Evolutionary conservation across 2,888 invertebrate genomes (phyloP), one percentile per base, ranked within the genome.

Genomic region (Sclerodermus sp.): DNA sequence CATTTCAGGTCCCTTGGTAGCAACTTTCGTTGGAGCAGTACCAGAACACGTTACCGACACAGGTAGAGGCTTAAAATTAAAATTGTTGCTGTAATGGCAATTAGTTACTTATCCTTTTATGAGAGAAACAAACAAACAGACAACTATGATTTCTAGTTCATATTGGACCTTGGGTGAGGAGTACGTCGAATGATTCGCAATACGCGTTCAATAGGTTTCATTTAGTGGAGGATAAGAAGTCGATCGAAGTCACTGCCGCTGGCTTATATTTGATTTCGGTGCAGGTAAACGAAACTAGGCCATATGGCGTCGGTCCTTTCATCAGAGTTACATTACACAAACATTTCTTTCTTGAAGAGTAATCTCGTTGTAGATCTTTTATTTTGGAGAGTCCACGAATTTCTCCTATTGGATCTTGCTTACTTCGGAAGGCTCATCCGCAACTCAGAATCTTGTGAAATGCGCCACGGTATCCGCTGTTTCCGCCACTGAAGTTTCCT

Each of bases 181-280:
- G 60, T 48, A 49, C 52, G 23, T 66, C 58, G 51, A 69, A 72
- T 45, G 65, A 72, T 49, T 67, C 70, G n/a, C 65, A 61, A 42
- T 74, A 67, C 51, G 65, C 62, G 51, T 64, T 75, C 48, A 72
- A 67, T 49, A 73, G 70, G 48, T 76, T 75, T 58, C 73, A 75
- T 60, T 62, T 76, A 58, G 73, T 71, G 45, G 74, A 76, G 47
- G 66, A 75, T 47, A 70, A 67, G 47, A 74, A 63, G 43, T 67
- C 76, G 2, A 76, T 77, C 30, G 74, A 77, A 71, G 66, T 77
- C 42, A 69, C 68, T 39, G 57, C 63, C 4, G 70, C 62, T 42
- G 77, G 77, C 45, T 61, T 77, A 38, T 77, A 75, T 55, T 71
- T 71, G 67, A 70, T 77, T 49, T 74, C 76, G 41, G 66, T 70